Evolutionary conservation across 1,140 invertebrate species (phyloP).

Genomic region (Pogonus chalceus): DNA sequence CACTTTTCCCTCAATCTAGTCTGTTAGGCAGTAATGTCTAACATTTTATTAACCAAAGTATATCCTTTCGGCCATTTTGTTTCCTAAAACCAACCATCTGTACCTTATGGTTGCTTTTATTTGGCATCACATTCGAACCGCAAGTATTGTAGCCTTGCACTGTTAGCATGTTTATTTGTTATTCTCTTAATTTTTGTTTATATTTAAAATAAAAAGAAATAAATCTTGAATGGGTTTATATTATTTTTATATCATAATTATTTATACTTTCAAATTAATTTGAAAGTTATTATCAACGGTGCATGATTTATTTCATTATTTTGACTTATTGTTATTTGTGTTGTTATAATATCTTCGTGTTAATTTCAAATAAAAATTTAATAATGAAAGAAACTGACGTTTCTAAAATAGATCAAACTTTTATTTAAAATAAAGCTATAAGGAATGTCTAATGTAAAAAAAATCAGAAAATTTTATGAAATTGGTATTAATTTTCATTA

Average conservation of each 20-base stretch:
- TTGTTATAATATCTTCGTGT: constrained; percentile 18
- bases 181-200: not conserved
- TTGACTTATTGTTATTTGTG: constrained; percentile 21
- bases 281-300: constrained; percentile 3
- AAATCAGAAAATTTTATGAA: too few species aligned
- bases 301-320: constrained; percentile 17
- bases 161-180: not conserved
- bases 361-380: too few species aligned
- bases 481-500: too few species aligned
- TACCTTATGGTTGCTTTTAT: not conserved
- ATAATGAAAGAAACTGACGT: too few species aligned
- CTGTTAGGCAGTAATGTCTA: not conserved
- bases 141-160: not conserved
- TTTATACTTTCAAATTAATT: not conserved
- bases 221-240: not conserved
- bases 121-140: not conserved
- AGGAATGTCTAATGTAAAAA: constrained; percentile 15
- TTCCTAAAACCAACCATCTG: not conserved
- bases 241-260: not conserved
- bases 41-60: not conserved
- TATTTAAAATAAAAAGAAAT: not conserved
- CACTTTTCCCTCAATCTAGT: not conserved
- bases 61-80: not conserved
- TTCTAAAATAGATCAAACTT: too few species aligned
- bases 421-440: too few species aligned